A percentile compares a stretch with the other conserved stretches of the same genome.
Conservation (phyloP, 2,113 vertebrate genomes). For the Crotalus helleri region DNA sequence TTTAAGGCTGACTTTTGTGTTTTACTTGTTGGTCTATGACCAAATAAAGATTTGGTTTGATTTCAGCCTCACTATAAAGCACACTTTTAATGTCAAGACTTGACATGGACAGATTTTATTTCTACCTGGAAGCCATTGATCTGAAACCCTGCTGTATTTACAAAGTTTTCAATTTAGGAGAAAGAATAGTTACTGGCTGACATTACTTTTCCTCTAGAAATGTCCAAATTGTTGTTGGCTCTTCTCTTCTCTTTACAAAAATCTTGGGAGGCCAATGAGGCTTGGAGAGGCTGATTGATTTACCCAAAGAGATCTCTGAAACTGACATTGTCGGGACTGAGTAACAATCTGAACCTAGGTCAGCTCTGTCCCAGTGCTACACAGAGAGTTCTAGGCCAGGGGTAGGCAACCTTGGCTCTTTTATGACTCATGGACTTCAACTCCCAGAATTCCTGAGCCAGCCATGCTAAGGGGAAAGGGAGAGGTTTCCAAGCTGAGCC, state of each 20-base stretch:
- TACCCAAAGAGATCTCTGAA: not conserved
- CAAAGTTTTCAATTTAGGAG: not conserved
- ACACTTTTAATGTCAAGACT: not conserved
- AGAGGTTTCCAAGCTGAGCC: no score
- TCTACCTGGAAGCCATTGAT: constrained; percentile 9
- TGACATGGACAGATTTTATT: not conserved
- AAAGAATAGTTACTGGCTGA: not conserved
- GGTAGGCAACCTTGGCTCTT: no score
- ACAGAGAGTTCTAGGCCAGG: not conserved
- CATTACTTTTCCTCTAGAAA: not conserved
- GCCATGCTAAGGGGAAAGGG: no score
- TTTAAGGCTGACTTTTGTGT: not conserved
- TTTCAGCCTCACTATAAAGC: not conserved
- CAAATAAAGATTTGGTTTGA: no score
- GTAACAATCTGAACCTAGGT: not conserved
- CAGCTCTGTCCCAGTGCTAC: not conserved
- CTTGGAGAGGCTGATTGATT: not conserved
- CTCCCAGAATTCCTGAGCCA: no score
- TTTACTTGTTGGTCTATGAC: not conserved
- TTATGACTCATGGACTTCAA: no score
- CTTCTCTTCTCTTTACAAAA: not conserved
- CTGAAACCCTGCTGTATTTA: constrained; percentile 35
- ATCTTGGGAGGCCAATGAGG: not conserved
- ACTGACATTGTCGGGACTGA: not conserved
- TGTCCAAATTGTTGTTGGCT: no score